Base-by-base conservation (phyloP, 2,797 vertebrate genomes). In the Pogoniulus pusillus region DNA sequence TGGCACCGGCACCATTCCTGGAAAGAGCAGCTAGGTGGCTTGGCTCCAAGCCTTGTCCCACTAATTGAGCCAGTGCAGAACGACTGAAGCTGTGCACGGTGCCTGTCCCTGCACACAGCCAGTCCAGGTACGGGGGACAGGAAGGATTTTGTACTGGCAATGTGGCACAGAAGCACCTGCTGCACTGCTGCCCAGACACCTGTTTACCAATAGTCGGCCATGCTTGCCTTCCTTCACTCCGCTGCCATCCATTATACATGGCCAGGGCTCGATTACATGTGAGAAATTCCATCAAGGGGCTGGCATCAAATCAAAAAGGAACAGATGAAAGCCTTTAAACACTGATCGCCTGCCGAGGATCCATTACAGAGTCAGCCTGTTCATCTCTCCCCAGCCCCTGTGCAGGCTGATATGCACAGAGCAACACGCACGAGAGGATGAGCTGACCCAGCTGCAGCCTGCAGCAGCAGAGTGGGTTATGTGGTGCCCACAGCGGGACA, bases 261-360 rank as follows among this genome's bases (percentile, higher is more conserved):
- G 85, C 65, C 49, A 49, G 76, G 51, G 87, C 62, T 95, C 54
- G 2, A 32, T 95, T 94, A 93, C 92, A 91, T 3, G 23, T 68
- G 65, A 80, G 92, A 94, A 91, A 92, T 96, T 91, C 91, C 63
- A 92, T 74, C 76, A 2, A 90, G 63, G 58, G 45, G 62, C 47
- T 94, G 92, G 91, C 92, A 85, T 60, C 89, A 30, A 89, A 77
- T 87, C 83, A 93, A 94, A 75, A 84, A 87, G 87, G 89, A 82
- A 37, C 87, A 82, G 89, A 85, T 85, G 72, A 85, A 62, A 94
- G 76, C 76, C 62, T 85, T 86, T 84, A 71, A 93, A 90, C 69
- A 79, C 39, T 5, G 0, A 74, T 79, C 2, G 2, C 43, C 72
- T 5, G 2, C 35, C 0, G 0, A 85, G 57, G 78, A 86, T 76